phyloP scores from a whole-genome alignment of 2,113 vertebrate genomes.

The Hemicordylus capensis region DNA sequence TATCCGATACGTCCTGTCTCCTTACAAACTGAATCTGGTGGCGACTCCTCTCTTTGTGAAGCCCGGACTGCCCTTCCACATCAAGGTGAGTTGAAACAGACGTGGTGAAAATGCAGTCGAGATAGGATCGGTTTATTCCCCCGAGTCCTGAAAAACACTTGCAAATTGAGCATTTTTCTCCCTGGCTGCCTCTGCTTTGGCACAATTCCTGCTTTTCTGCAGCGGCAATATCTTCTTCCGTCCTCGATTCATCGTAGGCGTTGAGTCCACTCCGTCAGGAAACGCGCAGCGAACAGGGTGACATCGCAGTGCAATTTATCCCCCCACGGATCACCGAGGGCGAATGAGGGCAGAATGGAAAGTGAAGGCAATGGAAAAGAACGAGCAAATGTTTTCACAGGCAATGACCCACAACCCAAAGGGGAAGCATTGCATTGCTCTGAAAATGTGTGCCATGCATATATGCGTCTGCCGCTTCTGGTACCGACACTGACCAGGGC shows the following conservation, averaged over 20 bases:
- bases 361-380: neutral
- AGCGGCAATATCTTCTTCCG: neutral
- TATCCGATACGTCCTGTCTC: slow-evolving; percentile 83
- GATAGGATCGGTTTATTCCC: fast-evolving
- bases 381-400: neutral
- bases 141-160: no score
- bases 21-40: slow-evolving; percentile 85
- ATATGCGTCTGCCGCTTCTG: no score
- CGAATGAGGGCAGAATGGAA: neutral
- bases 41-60: slow-evolving; percentile 93
- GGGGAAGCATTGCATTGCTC: no score
- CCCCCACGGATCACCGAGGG: neutral
- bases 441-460: no score
- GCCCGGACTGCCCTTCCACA: slow-evolving; percentile 87
- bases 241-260: no score
- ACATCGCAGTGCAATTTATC: neutral
- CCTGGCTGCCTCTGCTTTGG: neutral
- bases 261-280: neutral
- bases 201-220: neutral
- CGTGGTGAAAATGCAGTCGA: neutral
- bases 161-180: neutral
- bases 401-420: no score
- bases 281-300: neutral
- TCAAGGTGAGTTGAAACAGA: slow-evolving; percentile 80
- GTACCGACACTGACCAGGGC: no score